Percentiles rank a stretch among this genome's conserved stretches.
Conservation (phyloP, 2,888 invertebrate genomes). For the Endomychus coccineus region DNA sequence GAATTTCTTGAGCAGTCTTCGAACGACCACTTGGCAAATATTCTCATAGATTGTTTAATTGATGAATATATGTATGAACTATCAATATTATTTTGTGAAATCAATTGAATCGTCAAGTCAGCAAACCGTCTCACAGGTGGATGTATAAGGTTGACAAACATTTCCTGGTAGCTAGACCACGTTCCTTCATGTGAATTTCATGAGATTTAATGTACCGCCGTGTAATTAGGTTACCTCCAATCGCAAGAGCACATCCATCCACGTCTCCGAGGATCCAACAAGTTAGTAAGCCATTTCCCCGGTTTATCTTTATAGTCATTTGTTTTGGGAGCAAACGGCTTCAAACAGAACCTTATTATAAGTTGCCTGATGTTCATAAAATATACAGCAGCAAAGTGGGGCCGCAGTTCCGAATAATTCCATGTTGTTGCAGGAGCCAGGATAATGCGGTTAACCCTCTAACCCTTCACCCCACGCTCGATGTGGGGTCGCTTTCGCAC, state of each 20-base stretch:
- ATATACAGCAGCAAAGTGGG: conserved; percentile 38
- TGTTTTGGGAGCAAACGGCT: conserved; percentile 37
- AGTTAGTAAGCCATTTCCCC: conserved; percentile 38
- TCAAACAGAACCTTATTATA: conserved; percentile 47
- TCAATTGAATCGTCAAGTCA: too few species aligned
- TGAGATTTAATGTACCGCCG: conserved; percentile 43
- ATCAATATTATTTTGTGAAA: too few species aligned
- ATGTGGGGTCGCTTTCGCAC: too few species aligned
- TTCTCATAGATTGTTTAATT: too few species aligned
- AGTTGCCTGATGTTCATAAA: conserved; percentile 46
- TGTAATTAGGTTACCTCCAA: conserved; percentile 39
- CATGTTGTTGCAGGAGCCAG: conserved; percentile 30
- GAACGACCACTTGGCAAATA: too few species aligned
- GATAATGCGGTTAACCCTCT: conserved; percentile 41
- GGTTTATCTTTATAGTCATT: conserved; percentile 27
- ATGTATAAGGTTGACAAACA: too few species aligned
- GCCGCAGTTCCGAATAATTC: conserved; percentile 32
- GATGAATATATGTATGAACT: too few species aligned
- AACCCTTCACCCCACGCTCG: conserved; percentile 17
- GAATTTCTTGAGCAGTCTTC: too few species aligned
- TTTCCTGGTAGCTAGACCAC: conserved; percentile 12
- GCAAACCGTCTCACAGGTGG: too few species aligned
- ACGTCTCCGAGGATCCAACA: conserved; percentile 37
- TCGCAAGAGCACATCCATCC: conserved; percentile 30
- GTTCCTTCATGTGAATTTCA: conserved; percentile 42